Percentiles rank a stretch among this genome's conserved stretches.
These are phyloP conservation scores for Peucedramus taeniatus DNA, from an alignment of 2,113 vertebrate species.

Conservation along the genomic window DNA sequence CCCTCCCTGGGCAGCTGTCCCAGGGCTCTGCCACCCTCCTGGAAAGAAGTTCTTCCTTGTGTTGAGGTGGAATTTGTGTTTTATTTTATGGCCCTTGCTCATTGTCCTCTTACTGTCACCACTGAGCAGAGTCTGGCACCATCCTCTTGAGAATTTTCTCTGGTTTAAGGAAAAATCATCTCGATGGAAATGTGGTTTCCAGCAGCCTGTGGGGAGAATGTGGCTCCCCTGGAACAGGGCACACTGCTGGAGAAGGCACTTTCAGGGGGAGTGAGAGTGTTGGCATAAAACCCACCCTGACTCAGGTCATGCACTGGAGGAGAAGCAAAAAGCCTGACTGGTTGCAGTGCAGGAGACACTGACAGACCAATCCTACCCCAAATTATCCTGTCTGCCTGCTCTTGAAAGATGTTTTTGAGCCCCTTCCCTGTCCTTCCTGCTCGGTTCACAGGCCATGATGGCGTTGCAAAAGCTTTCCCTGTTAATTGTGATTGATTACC, in stretches of 20 bases:
- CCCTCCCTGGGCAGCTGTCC: neutral
- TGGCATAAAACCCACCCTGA: accelerated
- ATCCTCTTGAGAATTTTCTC: neutral
- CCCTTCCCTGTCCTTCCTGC: neutral
- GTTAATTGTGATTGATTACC: constrained; percentile 54
- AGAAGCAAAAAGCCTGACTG: neutral
- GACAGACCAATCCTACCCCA: neutral
- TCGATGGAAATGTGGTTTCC: accelerated
- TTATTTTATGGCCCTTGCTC: neutral
- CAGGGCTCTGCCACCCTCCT: neutral
- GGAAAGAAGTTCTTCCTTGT: neutral
- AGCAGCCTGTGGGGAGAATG: neutral
- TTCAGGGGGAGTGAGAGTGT: accelerated
- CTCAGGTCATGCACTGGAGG: neutral
- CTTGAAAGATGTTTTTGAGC: neutral
- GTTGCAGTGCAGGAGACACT: neutral
- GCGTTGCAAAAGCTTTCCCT: neutral
- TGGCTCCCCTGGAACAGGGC: neutral
- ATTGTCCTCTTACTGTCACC: neutral
- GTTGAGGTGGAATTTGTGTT: neutral
- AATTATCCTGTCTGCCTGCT: neutral
- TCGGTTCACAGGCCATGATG: neutral
- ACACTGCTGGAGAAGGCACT: neutral
- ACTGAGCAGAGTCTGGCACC: neutral
- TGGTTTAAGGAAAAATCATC: neutral